Evolutionary conservation across 64 coral and sea anemone genomes (phyloP).

Genomic region (Porites lutea): DNA sequence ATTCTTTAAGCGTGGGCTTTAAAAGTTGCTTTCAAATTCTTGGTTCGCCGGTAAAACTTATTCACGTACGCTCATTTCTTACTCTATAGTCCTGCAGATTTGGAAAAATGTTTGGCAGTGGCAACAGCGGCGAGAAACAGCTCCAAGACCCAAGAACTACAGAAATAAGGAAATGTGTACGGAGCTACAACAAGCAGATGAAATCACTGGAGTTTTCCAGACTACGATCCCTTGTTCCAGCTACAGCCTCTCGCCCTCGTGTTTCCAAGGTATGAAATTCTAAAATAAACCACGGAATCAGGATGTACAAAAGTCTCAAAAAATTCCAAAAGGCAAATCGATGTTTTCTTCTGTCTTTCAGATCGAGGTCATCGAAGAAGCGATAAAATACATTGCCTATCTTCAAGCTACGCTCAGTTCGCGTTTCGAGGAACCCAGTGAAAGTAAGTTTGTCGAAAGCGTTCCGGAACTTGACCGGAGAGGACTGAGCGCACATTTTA

Average conservation of each 20-base stretch:
- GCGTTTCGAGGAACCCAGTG: slow-evolving; percentile 45
- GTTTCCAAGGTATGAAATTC: slow-evolving; percentile 82
- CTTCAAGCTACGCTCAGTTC: slow-evolving; percentile 83
- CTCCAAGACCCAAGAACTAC: slow-evolving; percentile 66
- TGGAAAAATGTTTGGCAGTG: slow-evolving; percentile 46
- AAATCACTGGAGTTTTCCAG: slow-evolving; percentile 89
- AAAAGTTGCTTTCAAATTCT: neutral
- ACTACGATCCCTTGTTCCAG: slow-evolving; percentile 89
- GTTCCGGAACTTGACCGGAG: slow-evolving; percentile 84
- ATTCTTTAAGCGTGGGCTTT: neutral
- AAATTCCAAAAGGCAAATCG: slow-evolving; percentile 25
- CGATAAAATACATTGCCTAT: slow-evolving; percentile 97
- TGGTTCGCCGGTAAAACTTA: slow-evolving; percentile 55
- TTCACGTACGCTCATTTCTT: slow-evolving; percentile 65
- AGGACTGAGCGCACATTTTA: slow-evolving; percentile 78
- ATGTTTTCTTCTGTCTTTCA: slow-evolving; percentile 48
- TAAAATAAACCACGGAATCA: neutral
- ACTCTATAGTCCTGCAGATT: slow-evolving; percentile 67
- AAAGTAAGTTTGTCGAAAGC: slow-evolving; percentile 72
- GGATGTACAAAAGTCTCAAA: neutral
- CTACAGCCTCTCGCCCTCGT: slow-evolving; percentile 76
- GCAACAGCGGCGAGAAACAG: slow-evolving; percentile 16
- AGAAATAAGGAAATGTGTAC: slow-evolving; percentile 66
- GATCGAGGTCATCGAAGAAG: slow-evolving; percentile 99
- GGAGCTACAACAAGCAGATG: slow-evolving; percentile 80